These are phyloP conservation scores for Spondyliosoma cantharus DNA, from an alignment of 2,797 vertebrate species.

Conservation along the genomic window DNA sequence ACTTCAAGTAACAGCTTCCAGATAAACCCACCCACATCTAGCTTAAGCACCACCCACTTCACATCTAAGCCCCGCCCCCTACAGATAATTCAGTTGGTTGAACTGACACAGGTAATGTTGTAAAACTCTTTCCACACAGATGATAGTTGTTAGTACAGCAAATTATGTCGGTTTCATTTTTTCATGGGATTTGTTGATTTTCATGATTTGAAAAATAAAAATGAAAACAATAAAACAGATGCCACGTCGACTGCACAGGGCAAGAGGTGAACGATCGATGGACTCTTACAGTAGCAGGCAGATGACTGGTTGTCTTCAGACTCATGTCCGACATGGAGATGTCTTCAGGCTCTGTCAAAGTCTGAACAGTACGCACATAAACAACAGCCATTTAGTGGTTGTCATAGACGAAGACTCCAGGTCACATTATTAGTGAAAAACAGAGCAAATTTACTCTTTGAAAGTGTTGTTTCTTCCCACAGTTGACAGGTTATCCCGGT, in stretches of 20 bases:
- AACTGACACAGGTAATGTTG: too few relatives aligned
- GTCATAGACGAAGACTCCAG: not conserved
- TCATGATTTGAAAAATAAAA: not conserved
- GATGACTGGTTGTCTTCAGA: constrained; percentile 58
- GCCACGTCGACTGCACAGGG: constrained; percentile 11
- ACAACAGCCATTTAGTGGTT: constrained; percentile 52
- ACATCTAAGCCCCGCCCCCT: too few relatives aligned
- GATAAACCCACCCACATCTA: too few relatives aligned
- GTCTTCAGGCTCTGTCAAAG: constrained; percentile 80
- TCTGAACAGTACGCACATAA: constrained; percentile 74
- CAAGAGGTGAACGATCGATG: not conserved
- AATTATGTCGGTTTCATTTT: not conserved
- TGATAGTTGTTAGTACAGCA: not conserved
- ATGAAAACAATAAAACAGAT: not conserved
- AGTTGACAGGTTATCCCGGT: not conserved
- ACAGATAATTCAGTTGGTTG: too few relatives aligned
- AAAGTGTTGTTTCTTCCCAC: not conserved
- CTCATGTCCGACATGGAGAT: constrained; percentile 85
- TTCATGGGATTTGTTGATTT: constrained; percentile 25
- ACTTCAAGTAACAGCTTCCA: too few relatives aligned
- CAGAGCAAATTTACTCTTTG: not conserved
- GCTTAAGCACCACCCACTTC: too few relatives aligned
- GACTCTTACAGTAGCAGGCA: constrained; percentile 70
- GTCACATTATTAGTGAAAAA: constrained; percentile 4
- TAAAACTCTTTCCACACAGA: not conserved